Base-by-base conservation (phyloP, 2,888 invertebrate species). In the Scaptomyza cyrtandrae region DNA sequence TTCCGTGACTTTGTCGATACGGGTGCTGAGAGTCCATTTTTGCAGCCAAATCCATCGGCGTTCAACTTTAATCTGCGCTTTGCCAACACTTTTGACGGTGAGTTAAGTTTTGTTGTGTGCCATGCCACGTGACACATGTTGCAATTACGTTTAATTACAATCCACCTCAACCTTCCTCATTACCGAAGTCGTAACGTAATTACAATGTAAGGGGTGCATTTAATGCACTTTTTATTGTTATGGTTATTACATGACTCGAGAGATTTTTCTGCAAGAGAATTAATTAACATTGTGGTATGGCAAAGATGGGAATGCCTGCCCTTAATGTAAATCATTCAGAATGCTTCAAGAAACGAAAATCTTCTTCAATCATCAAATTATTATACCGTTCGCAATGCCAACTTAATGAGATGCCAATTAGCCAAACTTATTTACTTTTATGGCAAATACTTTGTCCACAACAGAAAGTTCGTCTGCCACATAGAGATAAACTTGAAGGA, bases 41-140 rank as follows among this genome's bases (percentile, higher is more conserved):
- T 91, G 60, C 89, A 90, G 57, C 75, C 89, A 16, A 75, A 77
- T 78, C 90, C 91, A 14, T 84, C 89, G 45, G 69, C 88, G 19
- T 90, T 91, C 70, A 78, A 80, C 41, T 80, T 86, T 56, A 89
- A 84, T 73, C 70, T 89, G 49, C 91, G 91, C 56, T 87, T 92
- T 82, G 89, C 91, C 75, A 89, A 90, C 68, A 84, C 90, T 53
- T 92, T 92, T 77, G 92, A 91, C 75, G 91, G 92, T 92, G 73
- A 89, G 90, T 90, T 53, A 31, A 3, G 3, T 29, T 24, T 24
- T 24, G 1, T 24, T 24, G 19, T 19, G 19, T 24, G 24, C n/a
- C n/a, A n/a, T 24, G 24, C 24, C 24, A 24, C 24, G 75, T 74
- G 59, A 62, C 37, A 62, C 62, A 67, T 71, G 59, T 60, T 65